Evolutionary conservation across 2,797 vertebrate species (phyloP).

Genomic region (Pipistrellus pygmaeus): DNA sequence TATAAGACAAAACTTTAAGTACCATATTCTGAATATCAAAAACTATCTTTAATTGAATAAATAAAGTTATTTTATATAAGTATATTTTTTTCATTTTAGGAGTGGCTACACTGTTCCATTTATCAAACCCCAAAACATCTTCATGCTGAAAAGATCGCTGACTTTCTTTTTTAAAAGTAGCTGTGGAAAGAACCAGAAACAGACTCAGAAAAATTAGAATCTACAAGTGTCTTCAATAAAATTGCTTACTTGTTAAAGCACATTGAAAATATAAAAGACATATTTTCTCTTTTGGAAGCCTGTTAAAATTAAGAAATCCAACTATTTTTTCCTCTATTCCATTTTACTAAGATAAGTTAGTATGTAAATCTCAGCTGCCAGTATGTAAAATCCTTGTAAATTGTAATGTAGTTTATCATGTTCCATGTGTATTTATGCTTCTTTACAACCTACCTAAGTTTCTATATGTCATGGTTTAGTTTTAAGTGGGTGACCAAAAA

Average conservation of each 20-base stretch:
- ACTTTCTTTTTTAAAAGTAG: not conserved
- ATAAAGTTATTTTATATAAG: not conserved
- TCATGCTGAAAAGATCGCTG: not conserved
- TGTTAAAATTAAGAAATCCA: slow-evolving; percentile 24
- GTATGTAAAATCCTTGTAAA: slow-evolving; percentile 4
- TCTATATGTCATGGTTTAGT: not conserved
- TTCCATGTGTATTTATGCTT: not conserved
- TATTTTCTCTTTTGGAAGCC: not conserved
- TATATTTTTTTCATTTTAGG: not conserved
- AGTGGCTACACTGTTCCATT: not conserved
- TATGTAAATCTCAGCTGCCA: not conserved
- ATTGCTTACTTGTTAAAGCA: not conserved
- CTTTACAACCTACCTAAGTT: not conserved
- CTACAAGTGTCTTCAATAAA: slow-evolving; percentile 7
- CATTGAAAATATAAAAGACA: not conserved
- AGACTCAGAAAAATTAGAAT: slow-evolving; percentile 33
- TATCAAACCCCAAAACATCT: not conserved
- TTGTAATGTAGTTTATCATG: not conserved
- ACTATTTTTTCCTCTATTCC: not conserved
- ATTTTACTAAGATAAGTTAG: not conserved
- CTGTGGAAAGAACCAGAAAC: not conserved
- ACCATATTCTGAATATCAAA: slow-evolving; percentile 3
- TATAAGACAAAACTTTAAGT: slow-evolving; percentile 24
- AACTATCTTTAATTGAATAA: not conserved
- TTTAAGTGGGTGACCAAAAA: slow-evolving; percentile 33